phyloP scores from a whole-genome alignment of 2,113 vertebrate genomes.

The Cynocephalus volans region DNA sequence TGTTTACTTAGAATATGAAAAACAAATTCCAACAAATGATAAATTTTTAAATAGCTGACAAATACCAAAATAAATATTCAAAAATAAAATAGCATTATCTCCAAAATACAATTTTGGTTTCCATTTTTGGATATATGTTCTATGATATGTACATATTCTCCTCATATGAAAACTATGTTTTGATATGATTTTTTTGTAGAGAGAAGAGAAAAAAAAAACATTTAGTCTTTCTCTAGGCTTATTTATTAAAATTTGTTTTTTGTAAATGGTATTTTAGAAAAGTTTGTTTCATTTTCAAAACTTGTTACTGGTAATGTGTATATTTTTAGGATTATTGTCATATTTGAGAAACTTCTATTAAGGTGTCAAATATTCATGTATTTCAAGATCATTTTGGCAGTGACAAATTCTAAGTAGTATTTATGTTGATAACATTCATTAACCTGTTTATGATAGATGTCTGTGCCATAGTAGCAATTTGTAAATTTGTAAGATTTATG shows the following conservation, averaged over 20 bases:
- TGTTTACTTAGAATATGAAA: neutral
- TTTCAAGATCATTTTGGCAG: neutral
- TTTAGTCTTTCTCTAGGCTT: neutral
- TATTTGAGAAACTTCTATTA: neutral
- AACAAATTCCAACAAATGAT: neutral
- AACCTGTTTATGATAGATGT: neutral
- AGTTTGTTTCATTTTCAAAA: neutral
- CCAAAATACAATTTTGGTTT: neutral
- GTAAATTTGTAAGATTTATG: neutral
- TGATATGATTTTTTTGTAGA: neutral
- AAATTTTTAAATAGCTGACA: slow-evolving; percentile 11
- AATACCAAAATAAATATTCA: neutral
- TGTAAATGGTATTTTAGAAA: neutral
- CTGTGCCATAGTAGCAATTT: neutral
- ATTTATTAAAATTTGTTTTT: neutral
- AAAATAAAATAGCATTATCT: neutral
- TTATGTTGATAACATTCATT: neutral
- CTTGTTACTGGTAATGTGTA: neutral
- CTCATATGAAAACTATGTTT: neutral
- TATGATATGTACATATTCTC: neutral
- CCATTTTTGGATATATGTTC: neutral
- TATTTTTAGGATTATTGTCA: neutral
- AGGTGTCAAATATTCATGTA: neutral
- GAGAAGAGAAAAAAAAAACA: neutral
- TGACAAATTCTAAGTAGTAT: neutral